phyloP scores from a whole-genome alignment of 2,797 vertebrate genomes.

The Myripristis murdjan region DNA sequence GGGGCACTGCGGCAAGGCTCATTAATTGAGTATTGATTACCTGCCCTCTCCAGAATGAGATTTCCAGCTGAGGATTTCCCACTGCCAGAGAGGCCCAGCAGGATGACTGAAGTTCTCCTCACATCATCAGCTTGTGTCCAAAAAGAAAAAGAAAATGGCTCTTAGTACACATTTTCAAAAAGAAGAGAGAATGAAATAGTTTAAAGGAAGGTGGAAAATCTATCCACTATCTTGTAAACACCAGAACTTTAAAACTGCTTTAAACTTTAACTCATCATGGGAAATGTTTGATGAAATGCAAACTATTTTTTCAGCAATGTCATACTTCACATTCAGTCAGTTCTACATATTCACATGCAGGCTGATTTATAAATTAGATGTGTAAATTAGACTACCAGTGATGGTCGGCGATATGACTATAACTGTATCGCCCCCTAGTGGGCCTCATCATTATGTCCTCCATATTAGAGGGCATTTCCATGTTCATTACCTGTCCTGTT shows the following conservation, averaged over 20 bases:
- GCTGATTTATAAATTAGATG: too few species aligned
- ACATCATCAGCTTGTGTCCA: slow-evolving; percentile 27
- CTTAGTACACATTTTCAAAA: slow-evolving; percentile 1
- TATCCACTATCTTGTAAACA: not conserved
- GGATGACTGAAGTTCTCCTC: slow-evolving; percentile 50
- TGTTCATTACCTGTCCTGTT: too few species aligned
- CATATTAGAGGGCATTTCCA: not conserved
- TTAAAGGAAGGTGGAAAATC: not conserved
- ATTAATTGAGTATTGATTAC: slow-evolving; percentile 28
- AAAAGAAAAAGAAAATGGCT: slow-evolving; percentile 8
- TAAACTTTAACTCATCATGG: not conserved
- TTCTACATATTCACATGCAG: too few species aligned
- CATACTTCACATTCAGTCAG: too few species aligned
- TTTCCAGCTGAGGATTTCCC: slow-evolving; percentile 66
- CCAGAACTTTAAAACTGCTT: not conserved
- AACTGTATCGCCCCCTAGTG: slow-evolving; percentile 41
- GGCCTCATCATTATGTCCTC: not conserved
- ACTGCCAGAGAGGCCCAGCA: slow-evolving; percentile 70
- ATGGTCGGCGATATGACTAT: not conserved
- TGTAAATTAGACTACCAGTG: too few species aligned
- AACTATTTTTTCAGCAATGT: too few species aligned
- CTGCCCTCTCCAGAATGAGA: slow-evolving; percentile 54
- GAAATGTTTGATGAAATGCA: not conserved
- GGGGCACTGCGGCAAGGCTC: not conserved
- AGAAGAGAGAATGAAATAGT: not conserved